Base-by-base conservation (phyloP, 1,140 invertebrate species). In the Trachymyrmex cornetzi region DNA sequence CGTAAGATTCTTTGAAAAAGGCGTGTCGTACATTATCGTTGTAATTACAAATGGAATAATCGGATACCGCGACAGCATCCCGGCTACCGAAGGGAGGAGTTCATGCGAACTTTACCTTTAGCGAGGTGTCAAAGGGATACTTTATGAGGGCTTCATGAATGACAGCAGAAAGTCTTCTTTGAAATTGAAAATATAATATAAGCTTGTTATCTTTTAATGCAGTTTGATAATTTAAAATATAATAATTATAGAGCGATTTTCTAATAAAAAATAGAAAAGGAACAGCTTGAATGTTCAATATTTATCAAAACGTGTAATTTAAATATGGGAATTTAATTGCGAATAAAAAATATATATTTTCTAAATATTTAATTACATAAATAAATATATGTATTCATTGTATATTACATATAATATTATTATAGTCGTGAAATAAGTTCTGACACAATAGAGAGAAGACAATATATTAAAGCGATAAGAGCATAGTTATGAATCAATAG, bases 1-100 rank as follows among this genome's bases (percentile, higher is more conserved):
- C 48, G 81, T 30, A 44, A n/a, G 61, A 86, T 89, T 89, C 85
- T 57, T 75, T 55, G 82, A 80, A 87, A 89, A 87, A 85, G 71
- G 61, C 24, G 30, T 50, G 72, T 50, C 80, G 71, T 87, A 88
- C 85, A 89, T 92, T 92, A 92, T 79, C 67, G 72, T 57, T 87
- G 87, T 91, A 92, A 92, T 92, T 92, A 92, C 86, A 88, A 90
- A 88, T 77, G 79, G 75, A 90, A 90, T 88, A 89, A 91, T 90
- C 85, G 71, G 55, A 72, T 30, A 38, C 27, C 44, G 85, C 72
- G 89, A 87, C 84, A 87, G 77, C 71, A 59, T 48, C 50, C 11
- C 22, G 50, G 85, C 90, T 91, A 88, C 84, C 69, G 85, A 72
- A 80, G 48, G 19, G 55, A 50, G 27, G 22, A 19, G 59, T n/a